These are phyloP conservation scores for Esox masquinongy DNA, from an alignment of 2,797 vertebrate genomes.

Conservation along the genomic window DNA sequence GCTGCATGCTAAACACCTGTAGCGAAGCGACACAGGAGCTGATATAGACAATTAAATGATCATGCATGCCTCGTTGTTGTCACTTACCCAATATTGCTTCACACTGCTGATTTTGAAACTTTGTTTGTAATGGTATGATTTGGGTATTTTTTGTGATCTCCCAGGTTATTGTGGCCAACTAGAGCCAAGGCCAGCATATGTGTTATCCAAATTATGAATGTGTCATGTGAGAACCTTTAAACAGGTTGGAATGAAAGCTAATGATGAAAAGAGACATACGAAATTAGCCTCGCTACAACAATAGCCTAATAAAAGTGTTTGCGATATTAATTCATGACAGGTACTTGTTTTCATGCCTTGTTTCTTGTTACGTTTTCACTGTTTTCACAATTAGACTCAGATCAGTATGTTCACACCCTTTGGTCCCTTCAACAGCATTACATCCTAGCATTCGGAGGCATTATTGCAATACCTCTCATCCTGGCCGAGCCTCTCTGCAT, in stretches of 20 bases:
- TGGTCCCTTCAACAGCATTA: constrained; percentile 70
- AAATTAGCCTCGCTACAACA: neutral
- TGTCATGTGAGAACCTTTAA: neutral
- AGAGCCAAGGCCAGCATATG: neutral
- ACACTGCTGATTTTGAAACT: neutral
- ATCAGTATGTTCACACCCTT: neutral
- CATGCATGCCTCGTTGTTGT: neutral
- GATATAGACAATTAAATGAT: neutral
- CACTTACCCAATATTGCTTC: neutral
- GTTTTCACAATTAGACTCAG: neutral
- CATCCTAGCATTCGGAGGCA: constrained; percentile 80
- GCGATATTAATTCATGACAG: neutral
- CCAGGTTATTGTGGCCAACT: neutral
- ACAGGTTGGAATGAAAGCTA: neutral
- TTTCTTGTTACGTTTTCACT: neutral
- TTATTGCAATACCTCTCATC: constrained; percentile 80
- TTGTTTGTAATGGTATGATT: neutral
- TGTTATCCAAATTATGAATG: neutral
- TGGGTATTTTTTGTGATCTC: neutral
- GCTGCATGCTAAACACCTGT: neutral
- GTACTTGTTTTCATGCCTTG: neutral
- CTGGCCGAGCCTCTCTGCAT: constrained; percentile 80
- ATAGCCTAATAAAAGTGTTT: neutral
- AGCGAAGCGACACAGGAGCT: neutral
- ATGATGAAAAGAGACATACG: neutral